Percentiles rank a stretch among this genome's conserved stretches.
phyloP scores from a whole-genome alignment of 2,888 invertebrate genomes.

The Ypsolopha scabrella region DNA sequence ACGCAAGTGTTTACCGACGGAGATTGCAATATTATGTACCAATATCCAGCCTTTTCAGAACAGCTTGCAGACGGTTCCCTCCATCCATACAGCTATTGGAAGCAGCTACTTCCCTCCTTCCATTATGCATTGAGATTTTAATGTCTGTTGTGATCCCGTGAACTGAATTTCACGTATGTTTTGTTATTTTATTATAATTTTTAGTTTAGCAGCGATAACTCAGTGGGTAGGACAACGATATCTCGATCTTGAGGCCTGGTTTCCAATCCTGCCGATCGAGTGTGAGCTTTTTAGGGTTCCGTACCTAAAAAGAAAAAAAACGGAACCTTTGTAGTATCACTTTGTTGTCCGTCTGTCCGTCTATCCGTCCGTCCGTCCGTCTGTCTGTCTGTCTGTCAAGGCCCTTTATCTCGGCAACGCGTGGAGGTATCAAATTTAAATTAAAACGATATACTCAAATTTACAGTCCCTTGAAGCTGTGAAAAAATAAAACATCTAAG shows the following conservation, averaged over 20 bases:
- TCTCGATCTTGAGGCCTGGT: neutral
- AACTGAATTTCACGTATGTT: neutral
- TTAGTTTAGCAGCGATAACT: neutral
- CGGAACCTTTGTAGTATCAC: no score
- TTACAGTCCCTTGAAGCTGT: no score
- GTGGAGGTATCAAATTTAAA: no score
- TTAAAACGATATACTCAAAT: no score
- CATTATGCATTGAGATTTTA: conserved; percentile 17
- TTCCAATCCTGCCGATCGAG: neutral
- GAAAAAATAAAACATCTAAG: no score
- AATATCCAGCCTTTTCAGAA: conserved; percentile 30
- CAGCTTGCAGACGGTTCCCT: neutral
- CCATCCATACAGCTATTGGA: neutral
- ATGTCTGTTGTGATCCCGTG: conserved; percentile 16
- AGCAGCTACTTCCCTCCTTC: neutral
- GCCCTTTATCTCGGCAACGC: no score
- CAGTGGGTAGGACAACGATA: no score
- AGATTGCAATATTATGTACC: conserved; percentile 64
- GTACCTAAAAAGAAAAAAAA: no score
- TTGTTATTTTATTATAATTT: neutral
- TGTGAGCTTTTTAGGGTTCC: no score
- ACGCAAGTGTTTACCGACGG: conserved; percentile 48
- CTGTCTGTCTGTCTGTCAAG: no score
- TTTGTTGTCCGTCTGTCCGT: neutral
- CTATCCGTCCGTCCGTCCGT: neutral